Base-by-base conservation (phyloP, 2,113 vertebrate genomes). In the Boulengeromyrus knoepffleri region DNA sequence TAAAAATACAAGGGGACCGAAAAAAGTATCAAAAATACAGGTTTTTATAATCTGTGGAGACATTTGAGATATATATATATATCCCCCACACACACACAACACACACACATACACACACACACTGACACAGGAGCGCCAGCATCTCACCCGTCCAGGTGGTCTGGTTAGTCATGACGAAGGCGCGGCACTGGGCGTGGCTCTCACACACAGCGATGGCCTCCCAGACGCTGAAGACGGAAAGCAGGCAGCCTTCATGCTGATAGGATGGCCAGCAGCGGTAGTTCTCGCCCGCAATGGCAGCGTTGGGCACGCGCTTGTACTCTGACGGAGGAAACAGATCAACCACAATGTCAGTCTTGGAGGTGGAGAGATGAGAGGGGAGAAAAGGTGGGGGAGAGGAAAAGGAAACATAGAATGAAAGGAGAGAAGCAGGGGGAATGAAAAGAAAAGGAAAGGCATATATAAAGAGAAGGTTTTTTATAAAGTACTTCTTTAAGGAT, bases 261-360 rank as follows among this genome's bases (percentile, higher is more conserved):
- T 97, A 97, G 50, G 97, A 97, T 0, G 97, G 97, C 97, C 97
- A 98, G 92, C 97, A 98, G 89, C 95, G 96, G 93, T 97, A 98
- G 93, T 97, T 96, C 45, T 97, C 97, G 66, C 94, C 94, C 10
- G 93, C 91, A 89, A 98, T 95, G 77, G 95, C 92, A 85, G 95
- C 94, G 83, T 94, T 94, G 45, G 94, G 92, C 66, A 97, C 91
- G 24, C 93, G 93, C 85, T 91, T 95, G 93, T 97, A 98, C 88
- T 97, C 97, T 98, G 93, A 7, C 9, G 47, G 47, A 42, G 53
- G 89, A 89, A 36, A 85, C 88, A 85, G 85, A 66, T 66, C n/a
- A 45, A 31, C 1, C 15, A 17, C 50, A 5, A 70, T 19, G 89
- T 47, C 8, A 42, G 62, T 6, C 19, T 17, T 21, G 5, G 5